Percentiles rank a stretch among this genome's conserved stretches.
These are phyloP conservation scores for Eupithecia pulchellata DNA, from an alignment of 2,888 invertebrate genomes.

Conservation along the genomic window DNA sequence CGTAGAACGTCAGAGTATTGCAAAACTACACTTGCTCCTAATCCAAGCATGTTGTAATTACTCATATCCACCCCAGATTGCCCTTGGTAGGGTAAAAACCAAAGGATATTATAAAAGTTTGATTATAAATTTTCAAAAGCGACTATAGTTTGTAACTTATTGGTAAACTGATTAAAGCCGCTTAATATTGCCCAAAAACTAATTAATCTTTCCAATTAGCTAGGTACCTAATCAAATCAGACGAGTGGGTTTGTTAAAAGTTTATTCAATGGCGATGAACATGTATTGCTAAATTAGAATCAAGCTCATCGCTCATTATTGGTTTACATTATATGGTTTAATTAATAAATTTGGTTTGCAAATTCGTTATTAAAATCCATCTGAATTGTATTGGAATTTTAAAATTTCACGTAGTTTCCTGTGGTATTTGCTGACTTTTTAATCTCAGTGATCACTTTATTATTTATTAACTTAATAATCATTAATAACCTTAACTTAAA, in stretches of 20 bases:
- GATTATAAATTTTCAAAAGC: background rate
- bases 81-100: no score
- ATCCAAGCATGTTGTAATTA: no score
- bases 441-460: no score
- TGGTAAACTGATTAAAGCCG: constrained; percentile 3
- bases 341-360: background rate
- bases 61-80: no score
- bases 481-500: no score
- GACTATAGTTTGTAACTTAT: constrained; percentile 1
- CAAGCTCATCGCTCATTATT: background rate
- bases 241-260: background rate
- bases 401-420: background rate
- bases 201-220: constrained; percentile 2
- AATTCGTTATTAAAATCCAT: background rate
- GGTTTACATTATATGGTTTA: background rate
- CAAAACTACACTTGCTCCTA: no score
- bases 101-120: background rate
- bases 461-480: no score
- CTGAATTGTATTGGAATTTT: background rate
- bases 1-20: no score
- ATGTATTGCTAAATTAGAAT: background rate
- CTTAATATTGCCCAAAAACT: background rate
- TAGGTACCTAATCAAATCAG: background rate
- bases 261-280: background rate
- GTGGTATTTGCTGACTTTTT: background rate